Evolutionary conservation across 2,113 vertebrate genomes (phyloP).

Genomic region (Anarhynchus alexandrinus): DNA sequence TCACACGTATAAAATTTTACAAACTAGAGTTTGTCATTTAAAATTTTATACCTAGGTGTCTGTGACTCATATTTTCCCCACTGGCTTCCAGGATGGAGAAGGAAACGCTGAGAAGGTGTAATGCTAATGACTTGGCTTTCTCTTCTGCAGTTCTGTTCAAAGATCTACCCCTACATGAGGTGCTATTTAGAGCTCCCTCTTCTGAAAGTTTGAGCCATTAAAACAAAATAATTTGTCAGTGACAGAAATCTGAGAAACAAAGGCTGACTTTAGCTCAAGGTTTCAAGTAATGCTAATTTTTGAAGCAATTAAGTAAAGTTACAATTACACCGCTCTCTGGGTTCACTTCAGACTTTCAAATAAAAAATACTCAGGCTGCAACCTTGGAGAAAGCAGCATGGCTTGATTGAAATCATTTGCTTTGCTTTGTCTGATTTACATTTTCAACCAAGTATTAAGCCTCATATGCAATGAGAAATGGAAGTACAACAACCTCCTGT

Average conservation of each 20-base stretch:
- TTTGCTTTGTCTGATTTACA: neutral
- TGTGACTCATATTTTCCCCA: slow-evolving; percentile 31
- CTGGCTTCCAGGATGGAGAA: neutral
- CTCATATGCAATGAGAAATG: neutral
- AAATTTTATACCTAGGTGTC: slow-evolving; percentile 10
- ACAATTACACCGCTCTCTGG: neutral
- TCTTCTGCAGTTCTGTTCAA: neutral
- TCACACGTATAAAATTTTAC: neutral
- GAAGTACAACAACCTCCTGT: neutral
- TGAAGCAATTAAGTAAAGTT: neutral
- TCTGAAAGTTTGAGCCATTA: neutral
- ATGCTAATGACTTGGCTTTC: neutral
- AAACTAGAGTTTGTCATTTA: slow-evolving; percentile 3
- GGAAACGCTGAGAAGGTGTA: slow-evolving; percentile 39
- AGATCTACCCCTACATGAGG: neutral
- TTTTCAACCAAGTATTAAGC: neutral
- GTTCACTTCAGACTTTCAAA: neutral
- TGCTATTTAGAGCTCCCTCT: slow-evolving; percentile 23
- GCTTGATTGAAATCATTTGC: neutral
- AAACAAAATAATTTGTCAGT: neutral
- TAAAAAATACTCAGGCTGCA: neutral
- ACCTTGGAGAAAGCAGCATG: neutral
- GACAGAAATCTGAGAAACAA: slow-evolving; percentile 5
- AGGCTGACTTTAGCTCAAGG: neutral
- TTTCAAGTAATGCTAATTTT: neutral